These are phyloP conservation scores for Ectemnius continuus DNA, from an alignment of 2,888 invertebrate genomes.

Conservation along the genomic window DNA sequence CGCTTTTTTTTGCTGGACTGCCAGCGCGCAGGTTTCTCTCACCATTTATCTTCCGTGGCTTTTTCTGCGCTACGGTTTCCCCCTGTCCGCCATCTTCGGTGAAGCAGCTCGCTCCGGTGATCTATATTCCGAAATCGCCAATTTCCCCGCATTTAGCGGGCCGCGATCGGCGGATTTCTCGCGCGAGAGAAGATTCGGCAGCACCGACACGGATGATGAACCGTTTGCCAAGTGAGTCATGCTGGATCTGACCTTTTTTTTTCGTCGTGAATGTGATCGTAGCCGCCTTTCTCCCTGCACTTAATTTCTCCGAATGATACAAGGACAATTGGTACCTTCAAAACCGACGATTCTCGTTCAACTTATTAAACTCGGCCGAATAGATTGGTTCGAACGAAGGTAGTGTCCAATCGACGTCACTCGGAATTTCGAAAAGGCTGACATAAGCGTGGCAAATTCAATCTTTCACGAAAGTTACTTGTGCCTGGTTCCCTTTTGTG, in stretches of 20 bases:
- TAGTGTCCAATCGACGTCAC: neutral
- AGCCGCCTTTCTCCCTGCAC: constrained; percentile 36
- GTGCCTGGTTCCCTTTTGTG: neutral
- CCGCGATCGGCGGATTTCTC: neutral
- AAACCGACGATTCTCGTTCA: neutral
- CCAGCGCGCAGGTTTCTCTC: neutral
- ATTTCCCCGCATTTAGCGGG: neutral
- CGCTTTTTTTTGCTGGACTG: neutral
- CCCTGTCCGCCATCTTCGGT: neutral
- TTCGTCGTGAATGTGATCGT: constrained; percentile 20
- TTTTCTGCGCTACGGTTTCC: constrained; percentile 4
- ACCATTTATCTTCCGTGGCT: constrained; percentile 4
- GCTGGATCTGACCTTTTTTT: constrained; percentile 45
- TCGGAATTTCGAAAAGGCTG: neutral
- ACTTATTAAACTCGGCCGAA: neutral
- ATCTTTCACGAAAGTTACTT: neutral
- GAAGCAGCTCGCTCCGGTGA: neutral
- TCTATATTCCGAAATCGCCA: constrained; percentile 5
- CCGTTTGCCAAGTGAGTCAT: constrained; percentile 22
- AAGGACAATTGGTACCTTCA: constrained; percentile 14
- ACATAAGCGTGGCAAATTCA: neutral
- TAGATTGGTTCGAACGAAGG: neutral
- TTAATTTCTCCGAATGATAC: constrained; percentile 40
- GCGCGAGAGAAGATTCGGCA: neutral
- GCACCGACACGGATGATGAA: constrained; percentile 2